Base-by-base conservation (phyloP, 2,888 invertebrate species). In the Apodemia zela region DNA sequence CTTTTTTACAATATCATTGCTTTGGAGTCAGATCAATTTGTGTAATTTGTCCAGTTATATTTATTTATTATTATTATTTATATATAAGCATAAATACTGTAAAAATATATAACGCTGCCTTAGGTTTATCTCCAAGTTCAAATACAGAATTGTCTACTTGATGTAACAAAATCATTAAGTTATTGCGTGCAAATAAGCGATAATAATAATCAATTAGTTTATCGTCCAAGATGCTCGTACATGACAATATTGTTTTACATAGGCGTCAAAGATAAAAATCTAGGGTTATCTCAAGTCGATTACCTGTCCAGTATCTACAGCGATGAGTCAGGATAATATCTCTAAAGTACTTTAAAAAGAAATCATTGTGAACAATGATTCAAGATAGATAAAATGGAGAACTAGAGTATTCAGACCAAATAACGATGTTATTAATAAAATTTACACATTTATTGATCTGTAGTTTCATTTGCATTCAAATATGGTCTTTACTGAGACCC, bases 241-340 rank as follows among this genome's bases (percentile, higher is more conserved):
- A 47, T 47, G 2, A 17, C 17, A 5, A 45, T 45, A 47, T 47
- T 17, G 17, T 17, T 47, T n/a, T 47, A 47, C 17, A 47, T 47
- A 21, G 29, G 54, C n/a, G n/a, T 29, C 15, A 54, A 29, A 54
- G 54, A 54, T 54, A 29, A 54, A 6, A 21, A 54, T 25, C 25
- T 15, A n/a, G 7, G 54, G 54, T 54, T 54, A 54, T 54, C 54
- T 54, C 13, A 54, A 54, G 54, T 54, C 54, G 15, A 25, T 25
- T 29, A 54, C 54, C 54, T 29, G 29, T 5, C 15, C 25, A 6
- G 25, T 15, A 25, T 25, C 25, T 54, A 54, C 25, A 54, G 13
- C 15, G 25, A 25, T 54, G 54, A 54, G 15, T 54, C 54, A 54
- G 29, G 21, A 17, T n/a, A 25, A 29, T 25, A 13, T 29, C 54